Percentiles rank a stretch among this genome's conserved stretches.
phyloP scores from a whole-genome alignment of 2,888 invertebrate genomes.

The Athalia rosae region DNA sequence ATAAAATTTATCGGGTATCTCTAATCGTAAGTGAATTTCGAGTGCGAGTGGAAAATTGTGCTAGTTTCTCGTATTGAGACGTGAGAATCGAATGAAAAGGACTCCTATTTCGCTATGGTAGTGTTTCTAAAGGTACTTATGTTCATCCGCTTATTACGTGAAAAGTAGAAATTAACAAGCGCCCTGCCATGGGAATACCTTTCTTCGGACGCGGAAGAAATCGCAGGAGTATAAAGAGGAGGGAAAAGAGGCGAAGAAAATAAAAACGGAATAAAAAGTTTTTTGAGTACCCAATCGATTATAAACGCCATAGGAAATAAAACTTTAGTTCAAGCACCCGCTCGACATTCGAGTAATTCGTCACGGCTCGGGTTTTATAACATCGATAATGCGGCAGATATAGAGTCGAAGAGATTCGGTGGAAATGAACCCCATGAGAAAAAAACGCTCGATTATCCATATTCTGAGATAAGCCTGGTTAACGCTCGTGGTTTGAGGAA shows the following conservation, averaged over 20 bases:
- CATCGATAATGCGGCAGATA: not conserved
- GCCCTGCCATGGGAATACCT: too few species aligned
- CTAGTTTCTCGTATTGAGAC: too few species aligned
- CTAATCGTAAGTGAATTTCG: too few species aligned
- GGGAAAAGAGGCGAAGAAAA: not conserved
- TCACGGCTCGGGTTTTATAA: conserved; percentile 6
- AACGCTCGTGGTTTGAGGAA: too few species aligned
- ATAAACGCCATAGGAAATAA: not conserved
- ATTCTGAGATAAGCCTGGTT: not conserved
- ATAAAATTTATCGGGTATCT: too few species aligned
- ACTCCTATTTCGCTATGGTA: too few species aligned
- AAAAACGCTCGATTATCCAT: not conserved
- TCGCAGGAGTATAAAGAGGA: not conserved
- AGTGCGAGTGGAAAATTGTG: too few species aligned
- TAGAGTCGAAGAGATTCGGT: conserved; percentile 9
- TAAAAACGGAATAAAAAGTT: conserved; percentile 2
- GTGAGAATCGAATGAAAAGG: too few species aligned
- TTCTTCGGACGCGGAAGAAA: not conserved
- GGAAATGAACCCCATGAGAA: not conserved
- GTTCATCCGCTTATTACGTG: too few species aligned
- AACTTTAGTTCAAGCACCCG: conserved; percentile 20
- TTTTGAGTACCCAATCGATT: conserved; percentile 12
- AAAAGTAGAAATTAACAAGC: too few species aligned
- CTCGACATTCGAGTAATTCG: conserved; percentile 13
- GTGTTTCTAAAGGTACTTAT: too few species aligned